Conservation (phyloP, 1,140 invertebrate genomes). For the Diachasma alloeum region DNA sequence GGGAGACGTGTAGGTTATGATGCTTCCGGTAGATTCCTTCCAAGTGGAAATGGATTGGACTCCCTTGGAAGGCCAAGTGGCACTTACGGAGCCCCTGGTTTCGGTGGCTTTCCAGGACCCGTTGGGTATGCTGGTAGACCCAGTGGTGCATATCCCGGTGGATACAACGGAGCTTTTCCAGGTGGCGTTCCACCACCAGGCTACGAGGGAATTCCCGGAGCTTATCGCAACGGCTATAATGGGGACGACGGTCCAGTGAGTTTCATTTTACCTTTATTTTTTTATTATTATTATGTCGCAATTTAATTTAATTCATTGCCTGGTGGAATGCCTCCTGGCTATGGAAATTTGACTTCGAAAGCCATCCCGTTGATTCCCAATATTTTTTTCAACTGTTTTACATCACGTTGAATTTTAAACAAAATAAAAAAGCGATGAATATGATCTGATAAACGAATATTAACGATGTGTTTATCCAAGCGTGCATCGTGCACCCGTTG, state of each 20-base stretch:
- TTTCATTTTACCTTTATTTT: slow-evolving; percentile 7
- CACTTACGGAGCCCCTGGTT: slow-evolving; percentile 46
- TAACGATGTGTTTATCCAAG: slow-evolving; percentile 26
- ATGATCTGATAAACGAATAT: slow-evolving; percentile 23
- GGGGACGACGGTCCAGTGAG: slow-evolving; percentile 49
- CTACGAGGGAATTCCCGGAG: slow-evolving; percentile 34
- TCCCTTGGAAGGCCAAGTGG: slow-evolving; percentile 40
- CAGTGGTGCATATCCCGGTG: slow-evolving; percentile 22
- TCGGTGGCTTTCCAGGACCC: slow-evolving; percentile 23
- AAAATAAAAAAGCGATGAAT: background rate
- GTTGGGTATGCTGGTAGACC: slow-evolving; percentile 31
- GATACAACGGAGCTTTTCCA: slow-evolving; percentile 19
- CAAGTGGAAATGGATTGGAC: slow-evolving; percentile 17
- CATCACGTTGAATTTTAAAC: background rate
- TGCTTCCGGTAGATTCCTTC: slow-evolving; percentile 25
- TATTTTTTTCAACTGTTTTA: background rate
- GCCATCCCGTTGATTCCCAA: background rate
- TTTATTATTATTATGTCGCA: background rate
- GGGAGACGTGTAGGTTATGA: slow-evolving; percentile 12
- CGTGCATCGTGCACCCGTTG: slow-evolving; percentile 1
- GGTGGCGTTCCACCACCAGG: slow-evolving; percentile 12
- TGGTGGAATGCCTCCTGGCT: background rate
- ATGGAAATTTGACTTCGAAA: background rate
- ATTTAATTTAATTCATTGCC: background rate
- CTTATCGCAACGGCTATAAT: slow-evolving; percentile 39